Base-by-base conservation (phyloP, 2,113 vertebrate species). In the Sceloporus tristichus region DNA sequence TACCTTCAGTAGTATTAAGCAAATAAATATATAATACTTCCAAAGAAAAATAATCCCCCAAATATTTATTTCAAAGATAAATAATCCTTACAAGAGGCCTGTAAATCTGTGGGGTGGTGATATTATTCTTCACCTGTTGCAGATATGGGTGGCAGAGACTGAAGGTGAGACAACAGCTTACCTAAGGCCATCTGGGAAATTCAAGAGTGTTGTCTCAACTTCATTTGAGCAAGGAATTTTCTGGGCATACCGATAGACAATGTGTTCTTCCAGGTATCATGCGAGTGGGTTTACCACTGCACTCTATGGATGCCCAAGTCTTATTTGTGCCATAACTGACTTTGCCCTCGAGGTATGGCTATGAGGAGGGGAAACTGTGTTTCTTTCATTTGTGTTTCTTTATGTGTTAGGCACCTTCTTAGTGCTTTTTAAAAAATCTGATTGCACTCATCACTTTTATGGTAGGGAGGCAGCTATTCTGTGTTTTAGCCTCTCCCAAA, bases 381-480 rank as follows among this genome's bases (percentile, higher is more conserved):
- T 83, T 27, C 85, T 79, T 90, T 27, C 18, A 0, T 0, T 1
- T 54, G 42, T 48, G 40, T 42, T 70, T 56, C 40, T 82, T 82
- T 87, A 66, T 29, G 73, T 90, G 65, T 84, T 90, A 89, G 74
- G 9, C 27, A 34, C 87, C 65, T 65, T 59, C 86, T 81, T 27
- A 5, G n/a, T 66, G 78, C 84, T 87, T 70, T 34, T 18, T 18
- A 62, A 18, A 9, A 90, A 91, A 89, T 89, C 48, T 82, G 88
- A 88, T 77, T 87, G 90, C 90, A 82, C 87, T 91, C 92, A 88
- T 34, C 4, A 91, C 76, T 11, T 83, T 56, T 75, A 82, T 0
- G 0, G 16, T 62, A 18, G 14, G 14, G 0, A 54, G 62, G 88
- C 87, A 91, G 83, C 78, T 89, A 84, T 90, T 92, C 87, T 68